phyloP scores from a whole-genome alignment of 2,113 vertebrate genomes.

The Pachycephala philippinensis region DNA sequence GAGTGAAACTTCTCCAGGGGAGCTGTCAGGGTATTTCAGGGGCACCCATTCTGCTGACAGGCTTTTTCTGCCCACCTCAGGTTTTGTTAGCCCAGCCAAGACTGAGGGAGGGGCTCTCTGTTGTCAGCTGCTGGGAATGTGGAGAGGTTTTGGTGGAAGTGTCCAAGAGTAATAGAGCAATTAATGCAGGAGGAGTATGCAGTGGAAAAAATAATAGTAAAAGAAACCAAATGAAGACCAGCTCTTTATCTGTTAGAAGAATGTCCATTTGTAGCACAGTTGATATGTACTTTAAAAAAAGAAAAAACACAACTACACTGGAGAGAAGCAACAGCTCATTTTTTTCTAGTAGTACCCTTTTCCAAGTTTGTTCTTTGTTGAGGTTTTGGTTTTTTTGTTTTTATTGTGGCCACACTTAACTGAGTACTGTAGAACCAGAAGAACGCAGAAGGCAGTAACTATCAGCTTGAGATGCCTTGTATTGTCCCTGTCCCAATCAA shows the following conservation, averaged over 20 bases:
- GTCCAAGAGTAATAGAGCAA: not conserved
- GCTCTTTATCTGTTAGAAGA: not conserved
- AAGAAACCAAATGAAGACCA: not conserved
- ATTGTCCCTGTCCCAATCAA: not conserved
- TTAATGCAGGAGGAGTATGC: not conserved
- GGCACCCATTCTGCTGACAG: not conserved
- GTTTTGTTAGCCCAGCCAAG: not conserved
- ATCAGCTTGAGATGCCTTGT: not conserved
- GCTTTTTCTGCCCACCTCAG: not conserved
- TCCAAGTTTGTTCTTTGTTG: not conserved
- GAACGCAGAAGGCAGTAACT: not conserved
- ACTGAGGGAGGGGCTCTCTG: not conserved
- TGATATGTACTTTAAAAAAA: not conserved
- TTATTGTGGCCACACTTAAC: not conserved
- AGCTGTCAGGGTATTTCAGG: not conserved
- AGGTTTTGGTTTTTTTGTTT: not conserved
- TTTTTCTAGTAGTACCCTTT: not conserved
- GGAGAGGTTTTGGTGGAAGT: not conserved
- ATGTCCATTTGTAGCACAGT: not conserved
- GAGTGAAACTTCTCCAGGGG: not conserved
- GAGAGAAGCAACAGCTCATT: not conserved
- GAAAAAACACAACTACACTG: not conserved
- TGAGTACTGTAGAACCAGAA: not conserved
- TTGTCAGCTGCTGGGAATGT: not conserved
- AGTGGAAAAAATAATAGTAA: not conserved